Base-by-base conservation (phyloP, 2,888 invertebrate species). In the Melieria crassipennis region DNA sequence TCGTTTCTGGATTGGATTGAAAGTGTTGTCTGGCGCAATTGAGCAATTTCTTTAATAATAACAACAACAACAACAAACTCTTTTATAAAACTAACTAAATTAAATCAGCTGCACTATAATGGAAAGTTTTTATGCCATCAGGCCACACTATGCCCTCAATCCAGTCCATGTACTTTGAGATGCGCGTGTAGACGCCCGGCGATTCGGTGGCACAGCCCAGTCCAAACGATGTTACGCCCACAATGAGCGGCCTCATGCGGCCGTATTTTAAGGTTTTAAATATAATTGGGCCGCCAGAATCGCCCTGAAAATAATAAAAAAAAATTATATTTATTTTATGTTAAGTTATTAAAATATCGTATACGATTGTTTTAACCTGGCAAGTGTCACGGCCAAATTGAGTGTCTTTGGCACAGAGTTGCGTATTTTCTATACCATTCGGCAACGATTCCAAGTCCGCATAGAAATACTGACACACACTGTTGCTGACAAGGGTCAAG, bases 1-100 rank as follows among this genome's bases (percentile, higher is more conserved):
- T 77, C 79, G 0, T 86, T 77, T 73, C 60, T 86, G n/a, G 85
- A 87, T 70, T 86, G 87, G 86, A 85, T 86, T 48, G 86, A 86
- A 67, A 65, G 72, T 10, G 76, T 79, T 48, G 81, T 81, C 5
- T 86, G 85, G 85, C 30, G 50, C n/a, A 52, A 5, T 11, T 48
- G 0, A 11, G n/a, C 10, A 30, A 7, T 5, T 4, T 6, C 10
- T 16, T 11, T 5, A 7, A 46, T 10, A 48, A 1, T 57, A 13
- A 11, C 58, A 47, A n/a, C 47, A 4, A 45, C 42, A 47, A n/a
- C 47, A 4, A 45, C 42, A 65, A 56, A 63, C 64, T 65, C 63
- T 57, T 61, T 62, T 47, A 69, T 56, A 50, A 11, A 30, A 50
- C 3, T 64, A 64, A 1, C 2, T 30, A 30, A 30, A 30, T 30